Base-by-base conservation (phyloP, 2,113 vertebrate species). In the Dendropsophus ebraccatus region DNA sequence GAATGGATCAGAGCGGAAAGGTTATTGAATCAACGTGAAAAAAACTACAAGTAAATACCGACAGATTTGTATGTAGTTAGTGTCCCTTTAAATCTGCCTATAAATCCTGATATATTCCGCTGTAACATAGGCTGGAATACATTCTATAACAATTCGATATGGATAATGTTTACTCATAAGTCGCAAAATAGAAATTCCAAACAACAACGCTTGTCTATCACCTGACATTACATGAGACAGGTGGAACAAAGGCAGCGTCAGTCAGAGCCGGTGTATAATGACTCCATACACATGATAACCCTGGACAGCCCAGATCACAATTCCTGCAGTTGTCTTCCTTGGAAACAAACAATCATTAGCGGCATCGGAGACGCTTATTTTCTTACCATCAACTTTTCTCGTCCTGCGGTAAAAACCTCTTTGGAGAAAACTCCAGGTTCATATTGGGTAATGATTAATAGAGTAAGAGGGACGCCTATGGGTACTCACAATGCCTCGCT, bases 211-310 rank as follows among this genome's bases (percentile, higher is more conserved):
- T 21, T 80, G 73, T 84, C 60, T 72, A 35, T 80, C 73, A 37
- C 74, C 45, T 80, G 84, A 54, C 83, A 85, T 85, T 69, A 60
- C 16, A 25, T 69, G 54, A 67, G 58, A 58, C 76, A 80, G 30
- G 37, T 35, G 45, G 65, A 80, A 79, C 17, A 62, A 25, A 70
- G 77, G 17, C 80, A 35, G 50, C 73, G 60, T 23, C 81, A 87
- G 62, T 67, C 47, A 70, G 10, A 32, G 41, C 10, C 54, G 23
- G 56, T 47, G 47, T 25, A 56, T 30, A 54, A 56, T 45, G 52
- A 47, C 21, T 35, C 81, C 49, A 32, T 35, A 32, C 47, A 58
- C 16, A 28, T 11, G 32, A 56, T 72, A 80, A 73, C 62, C 62
- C 30, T 30, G n/a, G 78, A n/a, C 21, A 37, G 56, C 78, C 30